Percentiles rank a stretch among this genome's conserved stretches.
Conservation (phyloP, 2,888 invertebrate genomes). For the Atrina japonica region DNA sequence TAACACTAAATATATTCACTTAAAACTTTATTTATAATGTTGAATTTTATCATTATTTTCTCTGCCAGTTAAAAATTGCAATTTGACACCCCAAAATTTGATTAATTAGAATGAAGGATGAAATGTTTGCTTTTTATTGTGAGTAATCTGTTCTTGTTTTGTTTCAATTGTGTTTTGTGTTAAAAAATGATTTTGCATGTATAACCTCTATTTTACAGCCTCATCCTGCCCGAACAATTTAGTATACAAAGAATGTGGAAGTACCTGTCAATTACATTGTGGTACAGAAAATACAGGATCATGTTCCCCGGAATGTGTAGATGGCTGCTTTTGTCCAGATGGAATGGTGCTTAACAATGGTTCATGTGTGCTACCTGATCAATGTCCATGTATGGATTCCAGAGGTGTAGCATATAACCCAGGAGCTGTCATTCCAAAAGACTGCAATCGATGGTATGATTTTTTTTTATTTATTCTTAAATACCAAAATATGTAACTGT, state of each 20-base stretch:
- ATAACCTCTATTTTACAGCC: constrained; percentile 83
- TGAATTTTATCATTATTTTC: too few species aligned
- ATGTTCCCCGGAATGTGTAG: constrained; percentile 85
- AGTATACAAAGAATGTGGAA: constrained; percentile 90
- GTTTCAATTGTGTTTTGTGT: too few species aligned
- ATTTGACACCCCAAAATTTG: too few species aligned
- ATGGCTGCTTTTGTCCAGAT: constrained; percentile 93
- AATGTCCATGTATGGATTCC: constrained; percentile 88
- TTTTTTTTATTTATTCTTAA: background rate
- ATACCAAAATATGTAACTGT: background rate
- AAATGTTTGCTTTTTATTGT: too few species aligned
- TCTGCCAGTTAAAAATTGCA: too few species aligned
- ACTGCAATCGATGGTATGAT: constrained; percentile 76
- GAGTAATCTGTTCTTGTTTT: too few species aligned
- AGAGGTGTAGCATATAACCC: constrained; percentile 82
- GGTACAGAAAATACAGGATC: constrained; percentile 78
- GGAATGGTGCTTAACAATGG: constrained; percentile 89
- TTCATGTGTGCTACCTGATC: constrained; percentile 88
- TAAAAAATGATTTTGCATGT: too few species aligned
- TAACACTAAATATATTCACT: too few species aligned
- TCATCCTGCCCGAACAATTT: constrained; percentile 89
- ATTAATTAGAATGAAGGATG: too few species aligned
- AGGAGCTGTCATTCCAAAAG: constrained; percentile 67
- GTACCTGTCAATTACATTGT: constrained; percentile 88
- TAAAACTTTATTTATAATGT: too few species aligned